These are phyloP conservation scores for Hirtodrosophila alboralis DNA, from an alignment of 2,888 invertebrate species.

Conservation along the genomic window DNA sequence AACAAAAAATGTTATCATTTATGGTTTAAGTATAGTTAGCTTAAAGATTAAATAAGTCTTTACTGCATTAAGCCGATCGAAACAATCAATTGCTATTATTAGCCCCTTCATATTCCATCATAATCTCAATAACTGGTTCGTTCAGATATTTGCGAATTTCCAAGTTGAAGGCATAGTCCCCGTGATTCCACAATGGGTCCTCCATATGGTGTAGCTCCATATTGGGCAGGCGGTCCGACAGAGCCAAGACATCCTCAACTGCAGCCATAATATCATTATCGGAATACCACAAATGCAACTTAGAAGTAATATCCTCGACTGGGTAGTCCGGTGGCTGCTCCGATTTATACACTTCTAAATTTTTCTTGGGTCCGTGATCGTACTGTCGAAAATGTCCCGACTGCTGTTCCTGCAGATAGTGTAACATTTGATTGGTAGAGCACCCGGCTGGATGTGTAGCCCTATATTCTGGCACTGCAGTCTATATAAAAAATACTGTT, in stretches of 20 bases:
- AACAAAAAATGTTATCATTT: no score
- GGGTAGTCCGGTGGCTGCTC: constrained; percentile 69
- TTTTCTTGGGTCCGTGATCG: constrained; percentile 64
- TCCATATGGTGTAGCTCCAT: constrained; percentile 53
- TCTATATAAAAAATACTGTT: no score
- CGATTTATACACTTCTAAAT: constrained; percentile 58
- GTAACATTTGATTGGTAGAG: constrained; percentile 77
- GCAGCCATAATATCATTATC: constrained; percentile 73
- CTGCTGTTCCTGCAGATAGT: constrained; percentile 74
- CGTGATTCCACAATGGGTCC: constrained; percentile 69
- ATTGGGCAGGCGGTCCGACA: constrained; percentile 63
- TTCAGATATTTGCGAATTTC: constrained; percentile 61
- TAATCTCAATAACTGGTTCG: constrained; percentile 65
- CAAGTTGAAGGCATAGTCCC: constrained; percentile 55
- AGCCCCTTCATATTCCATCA: constrained; percentile 56
- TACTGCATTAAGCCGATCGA: no score
- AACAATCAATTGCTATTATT: constrained; percentile 14
- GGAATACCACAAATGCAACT: constrained; percentile 74
- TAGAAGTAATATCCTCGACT: constrained; percentile 56
- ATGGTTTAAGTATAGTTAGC: no score
- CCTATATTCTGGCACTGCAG: constrained; percentile 35
- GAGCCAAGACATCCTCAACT: constrained; percentile 64
- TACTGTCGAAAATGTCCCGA: constrained; percentile 70
- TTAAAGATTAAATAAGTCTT: constrained; percentile 8
- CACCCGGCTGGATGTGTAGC: constrained; percentile 75